Conservation (phyloP, 2,797 vertebrate genomes). For the Lagothrix lagotricha region DNA sequence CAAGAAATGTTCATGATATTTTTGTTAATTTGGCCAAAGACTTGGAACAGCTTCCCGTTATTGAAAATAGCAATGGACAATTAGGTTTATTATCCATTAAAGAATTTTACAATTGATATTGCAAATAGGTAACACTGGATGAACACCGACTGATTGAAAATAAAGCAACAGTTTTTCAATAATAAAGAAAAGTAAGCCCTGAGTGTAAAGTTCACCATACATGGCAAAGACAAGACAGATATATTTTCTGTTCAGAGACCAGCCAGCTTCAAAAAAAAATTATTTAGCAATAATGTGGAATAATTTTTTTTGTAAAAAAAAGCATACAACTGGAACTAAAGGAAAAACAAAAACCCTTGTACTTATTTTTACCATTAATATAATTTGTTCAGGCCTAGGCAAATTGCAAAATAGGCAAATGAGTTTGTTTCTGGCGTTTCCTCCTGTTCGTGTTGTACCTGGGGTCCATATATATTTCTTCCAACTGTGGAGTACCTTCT, state of each 20-base stretch:
- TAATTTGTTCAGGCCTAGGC: not conserved
- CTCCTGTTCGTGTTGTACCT: not conserved
- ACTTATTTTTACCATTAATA: not conserved
- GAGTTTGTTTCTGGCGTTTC: not conserved
- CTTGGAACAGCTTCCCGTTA: not conserved
- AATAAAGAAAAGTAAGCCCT: not conserved
- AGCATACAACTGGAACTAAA: not conserved
- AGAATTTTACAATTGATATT: not conserved
- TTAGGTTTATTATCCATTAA: not conserved
- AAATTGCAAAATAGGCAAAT: not conserved
- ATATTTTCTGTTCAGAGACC: not conserved
- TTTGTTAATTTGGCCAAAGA: conserved; percentile 37
- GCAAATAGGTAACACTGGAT: not conserved
- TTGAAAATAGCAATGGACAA: not conserved
- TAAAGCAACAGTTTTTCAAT: not conserved
- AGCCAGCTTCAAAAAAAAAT: not conserved
- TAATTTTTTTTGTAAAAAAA: not conserved
- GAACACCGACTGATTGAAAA: not conserved
- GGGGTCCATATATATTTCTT: not conserved
- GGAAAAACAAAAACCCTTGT: not conserved
- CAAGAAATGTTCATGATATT: not conserved
- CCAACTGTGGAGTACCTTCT: not conserved
- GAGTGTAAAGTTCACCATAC: not conserved
- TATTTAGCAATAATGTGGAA: not conserved
- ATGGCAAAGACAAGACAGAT: not conserved